phyloP scores from a whole-genome alignment of 2,888 invertebrate genomes.

The Apotomis capreana region DNA sequence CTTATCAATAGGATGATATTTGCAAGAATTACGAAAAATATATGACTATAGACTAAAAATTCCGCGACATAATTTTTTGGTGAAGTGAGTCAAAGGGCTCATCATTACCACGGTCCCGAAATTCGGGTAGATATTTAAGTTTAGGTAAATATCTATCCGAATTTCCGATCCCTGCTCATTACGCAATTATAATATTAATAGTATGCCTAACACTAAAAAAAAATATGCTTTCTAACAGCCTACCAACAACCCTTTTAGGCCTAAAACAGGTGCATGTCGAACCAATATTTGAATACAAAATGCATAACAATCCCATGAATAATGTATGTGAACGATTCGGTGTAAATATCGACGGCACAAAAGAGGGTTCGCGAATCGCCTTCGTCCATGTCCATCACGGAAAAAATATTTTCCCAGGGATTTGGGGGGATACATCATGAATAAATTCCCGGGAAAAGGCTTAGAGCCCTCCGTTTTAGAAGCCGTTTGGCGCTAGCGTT shows the following conservation, averaged over 20 bases:
- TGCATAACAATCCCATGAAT: conserved; percentile 48
- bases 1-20: too few relatives aligned
- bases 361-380: conserved; percentile 46
- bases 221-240: neutral
- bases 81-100: too few relatives aligned
- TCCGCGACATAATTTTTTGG: too few relatives aligned
- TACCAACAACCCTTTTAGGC: conserved; percentile 15
- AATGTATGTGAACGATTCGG: conserved; percentile 48
- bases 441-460: conserved; percentile 58
- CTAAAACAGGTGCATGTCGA: conserved; percentile 34
- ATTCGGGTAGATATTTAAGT: too few relatives aligned
- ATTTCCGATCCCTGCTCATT: too few relatives aligned
- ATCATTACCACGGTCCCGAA: too few relatives aligned
- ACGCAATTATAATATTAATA: neutral
- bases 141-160: too few relatives aligned
- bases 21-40: too few relatives aligned
- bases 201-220: neutral
- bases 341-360: conserved; percentile 48
- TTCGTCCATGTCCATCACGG: conserved; percentile 51
- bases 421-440: conserved; percentile 58
- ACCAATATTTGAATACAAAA: conserved; percentile 43
- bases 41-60: too few relatives aligned
- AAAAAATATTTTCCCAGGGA: conserved; percentile 48
- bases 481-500: conserved; percentile 45
- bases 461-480: conserved; percentile 56